These are phyloP conservation scores for Sthenelais limicola DNA, from an alignment of 2,888 invertebrate genomes.

Conservation along the genomic window DNA sequence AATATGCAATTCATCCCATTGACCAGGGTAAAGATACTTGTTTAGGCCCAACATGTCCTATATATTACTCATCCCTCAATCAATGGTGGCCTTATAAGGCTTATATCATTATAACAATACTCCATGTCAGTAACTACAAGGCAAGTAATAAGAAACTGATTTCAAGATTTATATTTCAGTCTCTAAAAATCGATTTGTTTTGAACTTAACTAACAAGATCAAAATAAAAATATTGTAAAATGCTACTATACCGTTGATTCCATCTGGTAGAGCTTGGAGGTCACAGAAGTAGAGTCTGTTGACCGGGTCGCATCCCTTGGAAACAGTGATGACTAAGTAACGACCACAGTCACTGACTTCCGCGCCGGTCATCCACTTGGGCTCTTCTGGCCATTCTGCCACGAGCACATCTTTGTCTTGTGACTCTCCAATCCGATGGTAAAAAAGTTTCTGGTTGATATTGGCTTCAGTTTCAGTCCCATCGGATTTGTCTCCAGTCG, in stretches of 20 bases:
- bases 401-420: slow-evolving; percentile 83
- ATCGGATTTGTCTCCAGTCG: slow-evolving; percentile 81
- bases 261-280: slow-evolving; percentile 74
- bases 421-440: slow-evolving; percentile 82
- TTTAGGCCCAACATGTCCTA: no score
- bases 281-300: slow-evolving; percentile 91
- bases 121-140: no score
- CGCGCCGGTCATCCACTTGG: slow-evolving; percentile 89
- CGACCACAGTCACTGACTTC: slow-evolving; percentile 92
- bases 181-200: no score
- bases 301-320: slow-evolving; percentile 89
- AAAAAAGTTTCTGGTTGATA: slow-evolving; percentile 93
- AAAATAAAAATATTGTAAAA: no score
- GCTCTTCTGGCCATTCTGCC: slow-evolving; percentile 92
- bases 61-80: no score
- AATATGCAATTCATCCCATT: no score
- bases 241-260: slow-evolving; percentile 62
- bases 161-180: no score
- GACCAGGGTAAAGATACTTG: no score
- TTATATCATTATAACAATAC: no score
- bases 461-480: slow-evolving; percentile 90
- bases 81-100: no score
- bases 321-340: slow-evolving; percentile 87
- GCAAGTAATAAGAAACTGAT: no score
- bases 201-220: no score